Conservation (phyloP, 2,797 vertebrate species). For the Sylvilagus floridanus region DNA sequence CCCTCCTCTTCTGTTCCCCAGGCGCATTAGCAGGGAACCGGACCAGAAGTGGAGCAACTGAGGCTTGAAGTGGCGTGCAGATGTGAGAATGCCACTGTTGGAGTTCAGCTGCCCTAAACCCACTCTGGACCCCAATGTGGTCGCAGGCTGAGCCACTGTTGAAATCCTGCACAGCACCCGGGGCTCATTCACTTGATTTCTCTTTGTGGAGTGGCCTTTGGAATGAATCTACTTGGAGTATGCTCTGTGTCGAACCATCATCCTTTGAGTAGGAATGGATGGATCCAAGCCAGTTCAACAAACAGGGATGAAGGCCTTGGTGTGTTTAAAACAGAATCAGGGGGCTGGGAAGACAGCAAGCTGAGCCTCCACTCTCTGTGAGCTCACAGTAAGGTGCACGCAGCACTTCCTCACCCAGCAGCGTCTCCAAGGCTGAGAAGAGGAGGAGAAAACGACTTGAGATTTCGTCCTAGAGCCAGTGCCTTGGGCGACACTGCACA, state of each 20-base stretch:
- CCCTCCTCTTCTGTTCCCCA: no score
- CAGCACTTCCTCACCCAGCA: neutral
- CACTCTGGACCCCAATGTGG: neutral
- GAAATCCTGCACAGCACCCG: neutral
- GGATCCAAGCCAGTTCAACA: neutral
- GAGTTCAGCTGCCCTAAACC: neutral
- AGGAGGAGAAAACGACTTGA: neutral
- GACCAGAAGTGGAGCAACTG: no score
- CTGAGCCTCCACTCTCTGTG: neutral
- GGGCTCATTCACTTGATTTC: neutral
- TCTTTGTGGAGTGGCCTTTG: conserved; percentile 29
- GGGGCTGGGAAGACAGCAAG: neutral
- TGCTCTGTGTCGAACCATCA: neutral
- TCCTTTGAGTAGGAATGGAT: neutral
- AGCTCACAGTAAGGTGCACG: fast-evolving
- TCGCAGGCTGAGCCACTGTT: neutral
- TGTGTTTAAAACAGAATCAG: neutral
- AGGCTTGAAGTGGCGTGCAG: no score
- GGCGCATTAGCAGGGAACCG: no score
- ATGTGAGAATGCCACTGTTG: no score
- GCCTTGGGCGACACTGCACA: neutral
- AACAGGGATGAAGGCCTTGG: neutral
- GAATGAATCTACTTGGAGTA: conserved; percentile 35
- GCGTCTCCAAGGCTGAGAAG: neutral
- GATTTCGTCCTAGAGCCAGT: neutral